Percentiles rank a stretch among this genome's conserved stretches.
Evolutionary conservation across 2,888 invertebrate genomes (phyloP).

Genomic region (Arctia plantaginis): DNA sequence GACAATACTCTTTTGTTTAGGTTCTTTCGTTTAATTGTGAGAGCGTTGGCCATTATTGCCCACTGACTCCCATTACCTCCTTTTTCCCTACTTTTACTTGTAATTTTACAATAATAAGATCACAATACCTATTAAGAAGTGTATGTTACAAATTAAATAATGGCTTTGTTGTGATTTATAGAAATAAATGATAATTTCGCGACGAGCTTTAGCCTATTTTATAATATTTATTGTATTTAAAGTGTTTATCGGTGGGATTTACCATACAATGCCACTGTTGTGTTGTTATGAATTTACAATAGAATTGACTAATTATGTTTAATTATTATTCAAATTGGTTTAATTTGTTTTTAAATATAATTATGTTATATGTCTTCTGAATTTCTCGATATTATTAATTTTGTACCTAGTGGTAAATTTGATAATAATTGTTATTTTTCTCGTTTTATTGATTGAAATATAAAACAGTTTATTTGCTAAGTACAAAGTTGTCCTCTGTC

Average conservation of each 20-base stretch:
- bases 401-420: not conserved
- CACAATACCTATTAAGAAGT: not conserved
- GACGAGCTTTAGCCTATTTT: not conserved
- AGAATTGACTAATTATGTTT: conserved; percentile 32
- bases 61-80: no score
- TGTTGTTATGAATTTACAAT: conserved; percentile 12
- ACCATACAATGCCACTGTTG: conserved; percentile 25
- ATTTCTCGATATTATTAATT: not conserved
- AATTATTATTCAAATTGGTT: conserved; percentile 22
- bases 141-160: not conserved
- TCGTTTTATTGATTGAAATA: not conserved
- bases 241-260: conserved; percentile 41
- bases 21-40: no score
- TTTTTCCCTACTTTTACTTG: not conserved
- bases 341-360: not conserved
- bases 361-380: not conserved
- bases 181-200: conserved; percentile 3
- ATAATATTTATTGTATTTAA: conserved; percentile 6
- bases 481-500: no score
- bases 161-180: not conserved
- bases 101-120: not conserved
- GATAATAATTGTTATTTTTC: not conserved
- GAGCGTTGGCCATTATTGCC: no score
- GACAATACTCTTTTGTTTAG: no score
- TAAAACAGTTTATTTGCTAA: not conserved